phyloP scores from a whole-genome alignment of 2,888 invertebrate species.

The Agrypnus murinus region DNA sequence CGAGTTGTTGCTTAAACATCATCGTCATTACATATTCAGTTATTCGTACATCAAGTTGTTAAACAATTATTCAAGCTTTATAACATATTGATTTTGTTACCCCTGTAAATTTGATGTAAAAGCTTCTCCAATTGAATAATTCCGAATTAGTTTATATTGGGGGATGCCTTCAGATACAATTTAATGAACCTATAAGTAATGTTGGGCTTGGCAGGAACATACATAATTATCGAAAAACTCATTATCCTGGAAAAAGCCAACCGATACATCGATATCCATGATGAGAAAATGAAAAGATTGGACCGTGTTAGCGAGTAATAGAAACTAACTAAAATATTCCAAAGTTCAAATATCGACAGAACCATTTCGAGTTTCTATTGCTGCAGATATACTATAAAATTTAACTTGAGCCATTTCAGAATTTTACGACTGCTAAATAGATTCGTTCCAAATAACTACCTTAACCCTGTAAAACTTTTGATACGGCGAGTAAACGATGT shows the following conservation, averaged over 20 bases:
- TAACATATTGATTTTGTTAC: constrained; percentile 14
- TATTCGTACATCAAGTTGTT: not conserved
- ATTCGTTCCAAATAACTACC: constrained; percentile 9
- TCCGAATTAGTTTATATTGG: not conserved
- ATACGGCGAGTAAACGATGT: not conserved
- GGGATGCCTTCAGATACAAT: constrained; percentile 7
- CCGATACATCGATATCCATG: no score
- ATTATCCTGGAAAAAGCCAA: no score
- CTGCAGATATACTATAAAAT: constrained; percentile 19
- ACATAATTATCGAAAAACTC: no score
- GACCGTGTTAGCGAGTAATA: constrained; percentile 6
- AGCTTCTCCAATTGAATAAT: not conserved
- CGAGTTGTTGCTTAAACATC: no score
- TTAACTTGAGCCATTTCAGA: constrained; percentile 17
- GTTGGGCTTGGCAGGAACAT: no score
- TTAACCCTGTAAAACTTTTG: not conserved
- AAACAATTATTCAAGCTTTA: constrained; percentile 1
- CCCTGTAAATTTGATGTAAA: not conserved
- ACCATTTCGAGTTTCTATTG: constrained; percentile 21
- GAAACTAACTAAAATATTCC: constrained; percentile 7
- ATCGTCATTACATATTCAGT: not conserved
- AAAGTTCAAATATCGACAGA: constrained; percentile 16
- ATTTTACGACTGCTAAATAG: constrained; percentile 13
- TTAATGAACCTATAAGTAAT: not conserved
- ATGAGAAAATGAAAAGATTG: not conserved